A percentile compares a stretch with the other conserved stretches of the same genome.
Evolutionary conservation across 2,888 invertebrate species (phyloP).

Genomic region (Elmis aenea): DNA sequence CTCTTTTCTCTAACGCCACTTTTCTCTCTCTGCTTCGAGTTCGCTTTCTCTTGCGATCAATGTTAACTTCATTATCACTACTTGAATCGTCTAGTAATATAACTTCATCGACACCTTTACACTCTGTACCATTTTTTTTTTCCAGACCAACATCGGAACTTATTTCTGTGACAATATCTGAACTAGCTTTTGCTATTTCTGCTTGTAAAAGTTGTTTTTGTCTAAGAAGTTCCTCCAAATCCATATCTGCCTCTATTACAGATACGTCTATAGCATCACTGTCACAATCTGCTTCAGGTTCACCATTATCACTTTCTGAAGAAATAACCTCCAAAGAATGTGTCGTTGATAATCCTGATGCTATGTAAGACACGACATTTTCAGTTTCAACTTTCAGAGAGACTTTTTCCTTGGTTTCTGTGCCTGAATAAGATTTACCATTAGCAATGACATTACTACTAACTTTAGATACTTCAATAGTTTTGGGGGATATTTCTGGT

Average conservation of each 20-base stretch:
- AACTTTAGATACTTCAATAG: conserved; percentile 29
- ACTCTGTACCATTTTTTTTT: conserved; percentile 44
- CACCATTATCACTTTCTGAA: conserved; percentile 63
- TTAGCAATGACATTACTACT: conserved; percentile 34
- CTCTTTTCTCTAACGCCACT: conserved; percentile 41
- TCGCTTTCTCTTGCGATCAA: conserved; percentile 35
- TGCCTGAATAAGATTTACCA: conserved; percentile 38
- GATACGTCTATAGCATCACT: conserved; percentile 66
- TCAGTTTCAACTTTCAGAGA: conserved; percentile 45
- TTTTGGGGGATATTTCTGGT: conserved; percentile 37
- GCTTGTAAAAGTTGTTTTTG: conserved; percentile 82
- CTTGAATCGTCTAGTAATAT: conserved; percentile 64
- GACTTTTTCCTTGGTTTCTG: conserved; percentile 31
- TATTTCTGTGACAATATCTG: conserved; percentile 49
- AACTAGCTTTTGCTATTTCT: conserved; percentile 64
- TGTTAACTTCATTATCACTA: conserved; percentile 45
- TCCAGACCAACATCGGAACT: conserved; percentile 19
- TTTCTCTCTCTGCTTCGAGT: conserved; percentile 44
- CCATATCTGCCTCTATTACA: conserved; percentile 78
- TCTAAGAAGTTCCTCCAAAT: conserved; percentile 83
- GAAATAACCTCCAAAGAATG: conserved; percentile 59
- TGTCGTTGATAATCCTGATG: conserved; percentile 43
- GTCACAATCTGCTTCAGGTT: conserved; percentile 59
- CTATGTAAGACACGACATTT: conserved; percentile 49
- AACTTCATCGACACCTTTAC: conserved; percentile 50